These are phyloP conservation scores for Carabus problematicus DNA, from an alignment of 2,888 invertebrate species.

Conservation along the genomic window DNA sequence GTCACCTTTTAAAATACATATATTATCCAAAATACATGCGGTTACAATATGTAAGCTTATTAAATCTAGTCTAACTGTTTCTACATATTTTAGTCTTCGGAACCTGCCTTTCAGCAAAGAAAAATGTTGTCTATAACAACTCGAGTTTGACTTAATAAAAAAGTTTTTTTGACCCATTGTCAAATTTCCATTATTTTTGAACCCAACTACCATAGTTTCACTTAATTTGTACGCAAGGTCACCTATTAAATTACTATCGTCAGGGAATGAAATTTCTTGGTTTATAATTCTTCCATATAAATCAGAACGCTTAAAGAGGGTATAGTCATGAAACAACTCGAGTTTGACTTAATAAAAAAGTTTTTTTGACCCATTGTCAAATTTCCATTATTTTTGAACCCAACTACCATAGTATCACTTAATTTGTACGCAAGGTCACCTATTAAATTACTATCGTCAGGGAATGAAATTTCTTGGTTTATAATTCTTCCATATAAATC, in stretches of 20 bases:
- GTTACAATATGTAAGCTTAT: background rate
- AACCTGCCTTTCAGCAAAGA: conserved; percentile 10
- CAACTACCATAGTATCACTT: conserved; percentile 34
- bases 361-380: conserved; percentile 42
- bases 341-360: conserved; percentile 43
- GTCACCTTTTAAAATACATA: conserved; percentile 15
- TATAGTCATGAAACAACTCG: conserved; percentile 44
- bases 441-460: conserved; percentile 40
- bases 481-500: conserved; percentile 32
- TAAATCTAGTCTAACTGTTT: conserved; percentile 17
- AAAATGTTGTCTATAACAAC: conserved; percentile 9
- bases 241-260: conserved; percentile 43
- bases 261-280: conserved; percentile 17
- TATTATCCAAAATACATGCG: conserved; percentile 15
- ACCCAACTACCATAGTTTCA: conserved; percentile 40
- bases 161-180: conserved; percentile 44
- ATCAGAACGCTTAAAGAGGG: conserved; percentile 39
- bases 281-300: conserved; percentile 30
- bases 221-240: conserved; percentile 44
- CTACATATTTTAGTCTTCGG: conserved; percentile 5
- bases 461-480: conserved; percentile 17
- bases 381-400: conserved; percentile 39
- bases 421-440: conserved; percentile 45
- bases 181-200: conserved; percentile 34
- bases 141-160: conserved; percentile 40